Evolutionary conservation across 2,113 vertebrate species (phyloP).

Genomic region (Ellobius talpinus): DNA sequence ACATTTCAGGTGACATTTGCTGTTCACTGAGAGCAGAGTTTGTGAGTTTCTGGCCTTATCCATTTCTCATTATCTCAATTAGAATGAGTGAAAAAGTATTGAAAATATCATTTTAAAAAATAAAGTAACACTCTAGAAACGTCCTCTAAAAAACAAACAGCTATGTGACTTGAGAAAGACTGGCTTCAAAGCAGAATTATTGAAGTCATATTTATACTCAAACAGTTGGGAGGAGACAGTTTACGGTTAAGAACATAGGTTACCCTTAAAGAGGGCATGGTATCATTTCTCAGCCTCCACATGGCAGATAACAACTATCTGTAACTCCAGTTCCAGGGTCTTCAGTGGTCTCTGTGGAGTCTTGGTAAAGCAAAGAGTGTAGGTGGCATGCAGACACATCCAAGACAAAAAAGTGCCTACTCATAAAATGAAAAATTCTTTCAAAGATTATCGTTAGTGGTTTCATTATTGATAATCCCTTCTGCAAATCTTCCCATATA

Average conservation of each 20-base stretch:
- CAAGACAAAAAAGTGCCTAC: neutral
- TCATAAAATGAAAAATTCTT: neutral
- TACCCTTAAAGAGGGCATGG: neutral
- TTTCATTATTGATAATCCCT: neutral
- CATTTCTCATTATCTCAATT: slow-evolving; percentile 9
- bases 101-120: slow-evolving; percentile 50
- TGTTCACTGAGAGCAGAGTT: slow-evolving; percentile 28
- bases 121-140: slow-evolving; percentile 36
- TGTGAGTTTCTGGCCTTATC: slow-evolving; percentile 13
- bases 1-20: neutral
- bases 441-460: neutral
- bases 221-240: neutral
- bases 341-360: neutral
- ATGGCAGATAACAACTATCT: neutral
- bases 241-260: neutral
- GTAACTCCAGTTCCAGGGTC: neutral
- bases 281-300: neutral
- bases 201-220: neutral
- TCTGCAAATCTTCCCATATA: neutral
- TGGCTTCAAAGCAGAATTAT: neutral
- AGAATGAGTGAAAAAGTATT: slow-evolving; percentile 40
- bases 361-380: neutral
- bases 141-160: slow-evolving; percentile 44
- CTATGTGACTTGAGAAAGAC: slow-evolving; percentile 30
- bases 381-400: neutral